Base-by-base conservation (phyloP, 2,888 invertebrate species). In the Leptinotarsa juncta region DNA sequence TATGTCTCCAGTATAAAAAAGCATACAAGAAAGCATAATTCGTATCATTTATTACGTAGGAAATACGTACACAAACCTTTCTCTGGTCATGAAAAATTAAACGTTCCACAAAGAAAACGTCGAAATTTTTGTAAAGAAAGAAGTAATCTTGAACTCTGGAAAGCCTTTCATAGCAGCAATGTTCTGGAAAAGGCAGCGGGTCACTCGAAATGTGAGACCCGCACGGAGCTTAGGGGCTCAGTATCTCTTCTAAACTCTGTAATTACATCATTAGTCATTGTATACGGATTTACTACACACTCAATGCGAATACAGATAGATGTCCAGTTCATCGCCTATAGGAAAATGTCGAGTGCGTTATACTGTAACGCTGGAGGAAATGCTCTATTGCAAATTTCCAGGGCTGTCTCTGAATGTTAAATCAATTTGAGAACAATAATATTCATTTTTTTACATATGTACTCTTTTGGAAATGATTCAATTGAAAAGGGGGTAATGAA, bases 191-290 rank as follows among this genome's bases (percentile, higher is more conserved):
- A 23, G 57, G 12, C 32, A 57, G 20, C 23, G 1, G 57, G 5
- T 32, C 32, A 57, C 20, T 57, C 57, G 57, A 57, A 57, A 57
- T 18, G 7, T 14, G 18, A 57, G 23, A 14, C 12, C 57, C 57
- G 10, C 20, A 12, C 57, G 57, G 57, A 23, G 57, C 57, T 57
- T 18, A 57, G 14, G 57, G 20, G 57, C 23, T 57, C 57, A 12
- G 20, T 23, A 23, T 57, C 57, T 57, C 57, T 18, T 57, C 57
- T 57, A 14, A 57, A 57, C 57, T 57, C 23, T 57, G 57, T 57
- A 57, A 57, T 57, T 57, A 57, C 57, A 57, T 57, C 57, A 57
- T 57, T 23, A 57, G 57, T 57, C 57, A 57, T 57, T 57, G 57
- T 57, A 57, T 20, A 57, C 16, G 57, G 57, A 57, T 57, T 57